These are phyloP conservation scores for Cepphus grylle DNA, from an alignment of 2,113 vertebrate species.

Conservation along the genomic window DNA sequence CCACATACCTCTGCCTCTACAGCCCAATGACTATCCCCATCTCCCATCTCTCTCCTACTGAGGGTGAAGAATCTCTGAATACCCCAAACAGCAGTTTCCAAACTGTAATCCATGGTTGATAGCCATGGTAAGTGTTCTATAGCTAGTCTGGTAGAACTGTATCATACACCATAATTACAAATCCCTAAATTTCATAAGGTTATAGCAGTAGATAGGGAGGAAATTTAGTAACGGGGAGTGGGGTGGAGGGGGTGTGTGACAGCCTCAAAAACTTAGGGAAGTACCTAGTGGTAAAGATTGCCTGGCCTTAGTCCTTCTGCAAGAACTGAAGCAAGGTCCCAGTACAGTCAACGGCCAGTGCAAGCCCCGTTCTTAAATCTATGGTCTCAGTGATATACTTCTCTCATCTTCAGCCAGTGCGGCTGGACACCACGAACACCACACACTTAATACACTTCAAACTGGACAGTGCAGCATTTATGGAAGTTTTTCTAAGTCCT, in stretches of 20 bases:
- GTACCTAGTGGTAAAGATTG: neutral
- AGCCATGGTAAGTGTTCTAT: neutral
- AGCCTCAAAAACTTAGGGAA: neutral
- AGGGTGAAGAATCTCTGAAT: neutral
- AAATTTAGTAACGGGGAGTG: neutral
- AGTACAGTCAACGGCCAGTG: rapidly evolving
- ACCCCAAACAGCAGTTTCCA: neutral
- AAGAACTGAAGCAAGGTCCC: neutral
- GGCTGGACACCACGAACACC: neutral
- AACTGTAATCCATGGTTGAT: neutral
- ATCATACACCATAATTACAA: neutral
- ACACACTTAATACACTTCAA: neutral
- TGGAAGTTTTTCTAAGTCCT: neutral
- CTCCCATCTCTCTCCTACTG: neutral
- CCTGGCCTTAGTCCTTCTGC: neutral
- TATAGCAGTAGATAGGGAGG: neutral
- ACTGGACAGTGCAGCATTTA: neutral
- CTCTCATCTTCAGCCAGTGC: neutral
- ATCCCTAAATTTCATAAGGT: neutral
- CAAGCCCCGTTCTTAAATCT: neutral
- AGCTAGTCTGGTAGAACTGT: neutral
- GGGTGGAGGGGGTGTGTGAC: no score
- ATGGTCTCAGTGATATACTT: neutral
- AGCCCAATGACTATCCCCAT: neutral
- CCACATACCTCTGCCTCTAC: neutral